phyloP scores from a whole-genome alignment of 2,888 invertebrate species.

The Folsomia manolachei region DNA sequence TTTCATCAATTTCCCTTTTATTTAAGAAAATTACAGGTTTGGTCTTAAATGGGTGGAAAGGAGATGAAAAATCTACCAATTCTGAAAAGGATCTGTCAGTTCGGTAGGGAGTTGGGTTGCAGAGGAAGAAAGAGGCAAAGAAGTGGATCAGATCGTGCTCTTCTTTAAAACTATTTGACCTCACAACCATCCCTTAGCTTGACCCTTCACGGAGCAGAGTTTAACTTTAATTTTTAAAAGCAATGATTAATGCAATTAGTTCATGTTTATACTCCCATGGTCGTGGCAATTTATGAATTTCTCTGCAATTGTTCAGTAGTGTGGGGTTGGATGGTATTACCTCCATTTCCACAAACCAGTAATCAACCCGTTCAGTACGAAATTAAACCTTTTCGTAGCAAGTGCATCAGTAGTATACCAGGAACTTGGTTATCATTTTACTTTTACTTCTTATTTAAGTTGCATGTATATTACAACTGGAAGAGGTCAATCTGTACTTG shows the following conservation, averaged over 20 bases:
- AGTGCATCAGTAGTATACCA: background rate
- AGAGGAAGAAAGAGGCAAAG: background rate
- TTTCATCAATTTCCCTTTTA: conserved; percentile 33
- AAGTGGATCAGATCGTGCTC: conserved; percentile 1
- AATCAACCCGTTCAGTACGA: conserved; percentile 20
- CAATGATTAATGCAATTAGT: conserved; percentile 22
- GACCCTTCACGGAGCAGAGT: background rate
- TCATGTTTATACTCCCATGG: conserved; percentile 13
- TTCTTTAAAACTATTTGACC: conserved; percentile 9
- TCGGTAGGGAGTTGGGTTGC: conserved; percentile 18
- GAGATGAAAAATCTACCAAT: conserved; percentile 25
- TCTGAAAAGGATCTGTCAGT: conserved; percentile 25
- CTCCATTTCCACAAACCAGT: conserved; percentile 21
- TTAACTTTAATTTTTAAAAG: background rate
- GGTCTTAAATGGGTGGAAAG: conserved; percentile 17
- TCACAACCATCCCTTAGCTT: background rate
- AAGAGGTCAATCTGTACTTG: background rate
- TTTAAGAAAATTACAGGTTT: conserved; percentile 36
- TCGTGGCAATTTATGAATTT: conserved; percentile 10
- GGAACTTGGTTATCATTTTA: background rate
- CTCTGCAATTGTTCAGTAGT: conserved; percentile 37
- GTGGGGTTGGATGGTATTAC: conserved; percentile 25
- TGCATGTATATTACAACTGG: background rate
- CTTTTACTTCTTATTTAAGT: background rate
- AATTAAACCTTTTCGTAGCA: conserved; percentile 14